Percentiles rank a stretch among this genome's conserved stretches.
phyloP scores from a whole-genome alignment of 2,888 invertebrate species.

The Sminthurides aquaticus region DNA sequence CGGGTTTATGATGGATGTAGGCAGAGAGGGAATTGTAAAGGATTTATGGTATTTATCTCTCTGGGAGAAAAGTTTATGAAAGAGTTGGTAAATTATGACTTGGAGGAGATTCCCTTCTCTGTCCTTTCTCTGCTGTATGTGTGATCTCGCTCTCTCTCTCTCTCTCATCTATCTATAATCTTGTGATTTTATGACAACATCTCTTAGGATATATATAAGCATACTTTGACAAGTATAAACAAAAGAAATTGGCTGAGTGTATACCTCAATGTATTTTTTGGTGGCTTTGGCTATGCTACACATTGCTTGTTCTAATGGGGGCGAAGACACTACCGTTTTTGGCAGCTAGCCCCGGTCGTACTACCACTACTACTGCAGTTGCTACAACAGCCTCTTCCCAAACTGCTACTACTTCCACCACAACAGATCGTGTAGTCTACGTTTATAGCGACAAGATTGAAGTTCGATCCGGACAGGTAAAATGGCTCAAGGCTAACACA shows the following conservation, averaged over 20 bases:
- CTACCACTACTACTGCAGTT: conserved; percentile 33
- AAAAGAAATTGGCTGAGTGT: conserved; percentile 22
- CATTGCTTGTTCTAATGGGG: conserved; percentile 33
- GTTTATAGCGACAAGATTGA: conserved; percentile 53
- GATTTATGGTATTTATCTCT: no score
- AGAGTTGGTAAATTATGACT: no score
- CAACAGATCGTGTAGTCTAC: conserved; percentile 51
- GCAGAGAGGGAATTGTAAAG: no score
- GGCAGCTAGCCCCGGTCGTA: conserved; percentile 43
- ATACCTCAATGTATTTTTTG: conserved; percentile 29
- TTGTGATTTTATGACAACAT: no score
- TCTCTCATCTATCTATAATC: background rate
- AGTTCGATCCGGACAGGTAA: conserved; percentile 51
- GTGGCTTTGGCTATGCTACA: conserved; percentile 29
- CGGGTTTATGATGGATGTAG: no score
- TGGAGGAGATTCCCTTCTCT: no score
- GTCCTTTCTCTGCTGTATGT: no score
- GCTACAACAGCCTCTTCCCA: conserved; percentile 36
- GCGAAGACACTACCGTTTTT: conserved; percentile 44
- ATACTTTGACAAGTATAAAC: background rate
- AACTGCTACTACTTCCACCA: conserved; percentile 36
- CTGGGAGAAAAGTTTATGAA: no score
- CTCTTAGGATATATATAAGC: no score
- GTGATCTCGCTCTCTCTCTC: background rate
- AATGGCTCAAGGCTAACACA: conserved; percentile 28